Evolutionary conservation across 2,797 vertebrate species (phyloP).

Genomic region (Psittacula echo): DNA sequence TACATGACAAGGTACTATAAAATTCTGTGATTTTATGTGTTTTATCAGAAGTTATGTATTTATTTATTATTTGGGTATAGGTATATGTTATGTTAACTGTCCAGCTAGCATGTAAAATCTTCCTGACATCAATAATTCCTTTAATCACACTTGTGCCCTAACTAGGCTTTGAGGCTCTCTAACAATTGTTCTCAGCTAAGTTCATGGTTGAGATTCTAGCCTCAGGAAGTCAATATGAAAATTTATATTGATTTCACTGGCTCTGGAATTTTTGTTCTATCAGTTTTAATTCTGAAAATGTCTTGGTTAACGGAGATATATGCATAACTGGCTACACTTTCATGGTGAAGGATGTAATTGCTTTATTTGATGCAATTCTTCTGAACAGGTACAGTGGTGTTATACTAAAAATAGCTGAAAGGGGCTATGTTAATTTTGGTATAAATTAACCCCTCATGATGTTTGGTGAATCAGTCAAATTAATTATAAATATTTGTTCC

Average conservation of each 20-base stretch:
- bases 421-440: not conserved
- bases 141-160: not conserved
- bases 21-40: not conserved
- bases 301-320: not conserved
- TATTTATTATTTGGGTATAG: not conserved
- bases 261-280: not conserved
- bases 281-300: not conserved
- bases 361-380: not conserved
- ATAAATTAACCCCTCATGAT: not conserved
- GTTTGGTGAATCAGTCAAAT: conserved; percentile 26
- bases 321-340: not conserved
- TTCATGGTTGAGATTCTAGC: not conserved
- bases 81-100: not conserved
- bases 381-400: not conserved
- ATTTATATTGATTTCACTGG: not conserved
- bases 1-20: conserved; percentile 92
- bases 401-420: conserved; percentile 22
- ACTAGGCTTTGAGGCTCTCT: not conserved
- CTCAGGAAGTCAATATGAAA: not conserved
- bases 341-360: not conserved
- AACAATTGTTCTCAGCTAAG: not conserved
- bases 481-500: not conserved
- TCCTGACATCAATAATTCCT: not conserved
- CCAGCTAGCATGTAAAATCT: not conserved
- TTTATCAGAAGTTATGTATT: not conserved